Evolutionary conservation across 2,797 vertebrate species (phyloP), one percentile per base, ranked within the genome.

Genomic region (Pyrocephalus nanus): DNA sequence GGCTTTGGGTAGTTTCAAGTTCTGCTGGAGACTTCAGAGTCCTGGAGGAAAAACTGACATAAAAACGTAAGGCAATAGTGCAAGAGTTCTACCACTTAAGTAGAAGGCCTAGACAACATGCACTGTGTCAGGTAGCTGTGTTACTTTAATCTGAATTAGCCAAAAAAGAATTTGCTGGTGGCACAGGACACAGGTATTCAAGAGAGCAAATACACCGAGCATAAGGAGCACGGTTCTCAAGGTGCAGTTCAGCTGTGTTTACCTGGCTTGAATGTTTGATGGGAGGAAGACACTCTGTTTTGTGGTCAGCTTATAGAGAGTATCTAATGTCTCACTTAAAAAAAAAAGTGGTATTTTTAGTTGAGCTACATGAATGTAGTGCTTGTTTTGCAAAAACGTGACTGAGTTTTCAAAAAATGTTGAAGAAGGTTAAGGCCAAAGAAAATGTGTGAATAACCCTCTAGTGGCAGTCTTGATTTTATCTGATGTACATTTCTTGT

Each of bases 161-260:
- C 7, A 36, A 12, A 55, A 55, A 43, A 48, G 6, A 34, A 27
- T 70, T 55, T 70, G 5, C 5, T 67, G 34, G 29, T 73, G 45
- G 12, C 16, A 20, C 5, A 20, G 55, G 17, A 51, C 11, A 19
- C 3, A 3, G 6, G 9, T 50, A 9, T 78, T 81, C 18, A 42
- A 60, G 48, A 81, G 22, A 30, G 16, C 15, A 70, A 73, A 87
- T 58, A 23, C 0, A 3, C 14, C 27, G 51, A 3, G 9, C 7
- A 1, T 38, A 29, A 64, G 20, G 15, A 76, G 13, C 5, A 4
- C 0, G 0, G 6, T 65, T 4, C 18, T 78, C 17, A 45, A 47
- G 50, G 26, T 88, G 42, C 45, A 48, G 48, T 43, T 91, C 32
- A 21, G 7, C 55, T 84, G 30, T 55, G 36, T 61, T 86, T 81